Evolutionary conservation across 2,888 invertebrate genomes (phyloP), one percentile per base, ranked within the genome.

Genomic region (Ophion ellenae): DNA sequence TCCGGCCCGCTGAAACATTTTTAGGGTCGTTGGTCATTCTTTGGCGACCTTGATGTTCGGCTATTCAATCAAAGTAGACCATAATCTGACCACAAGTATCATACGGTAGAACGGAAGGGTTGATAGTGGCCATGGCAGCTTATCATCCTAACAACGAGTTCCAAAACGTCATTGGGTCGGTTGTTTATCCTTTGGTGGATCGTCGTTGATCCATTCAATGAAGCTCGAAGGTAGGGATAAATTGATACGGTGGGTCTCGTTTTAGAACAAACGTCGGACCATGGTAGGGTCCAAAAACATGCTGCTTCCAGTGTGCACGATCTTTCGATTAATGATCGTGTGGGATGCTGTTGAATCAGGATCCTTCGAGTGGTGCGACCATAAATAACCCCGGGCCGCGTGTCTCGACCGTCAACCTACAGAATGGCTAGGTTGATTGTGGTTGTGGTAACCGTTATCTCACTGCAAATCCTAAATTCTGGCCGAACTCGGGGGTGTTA

Each of bases 381-480:
- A 45, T 63, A 20, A 67, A 63, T 40, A 70, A 81, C 28, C 36
- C 63, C 61, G 20, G 20, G n/a, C 10, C 69, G 40, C 36, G 64
- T 47, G 53, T 24, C 61, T 36, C 32, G 57, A 45, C 63, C 53
- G 59, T 53, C 69, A 53, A 76, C 53, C 64, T 53, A 11, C 63
- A 40, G 70, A 53, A 81, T 70, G 63, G 70, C 24, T 53, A 17
- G 63, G 67, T 75, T 66, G 66, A 53, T 81, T 45, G 64, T 61
- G 64, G 57, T 70, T 24, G 36, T 11, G 32, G 40, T 67, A 40
- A 81, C 28, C 69, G 61, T 59, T 81, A 81, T 81, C 81, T 81
- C 66, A 53, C 70, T n/a, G 61, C 32, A 70, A 76, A 70, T 76
- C 70, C 81, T 76, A 76, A 76, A 81, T 81, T 75, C 76, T 63